Evolutionary conservation across 2,797 vertebrate genomes (phyloP).

Genomic region (Australoheros facetus): DNA sequence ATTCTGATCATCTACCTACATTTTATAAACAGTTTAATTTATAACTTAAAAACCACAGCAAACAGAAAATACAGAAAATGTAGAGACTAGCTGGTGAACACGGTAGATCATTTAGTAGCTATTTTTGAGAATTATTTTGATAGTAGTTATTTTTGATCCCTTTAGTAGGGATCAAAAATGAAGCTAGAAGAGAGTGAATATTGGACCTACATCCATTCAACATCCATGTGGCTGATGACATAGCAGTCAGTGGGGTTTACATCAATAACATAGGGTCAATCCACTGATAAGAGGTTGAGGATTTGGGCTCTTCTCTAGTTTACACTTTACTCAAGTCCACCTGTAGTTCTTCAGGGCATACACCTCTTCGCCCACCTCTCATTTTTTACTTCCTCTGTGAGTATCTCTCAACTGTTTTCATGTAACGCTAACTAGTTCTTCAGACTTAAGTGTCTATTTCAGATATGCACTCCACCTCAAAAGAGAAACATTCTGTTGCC

Average conservation of each 20-base stretch:
- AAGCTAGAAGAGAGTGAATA: background rate
- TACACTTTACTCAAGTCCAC: background rate
- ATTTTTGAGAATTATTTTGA: no score
- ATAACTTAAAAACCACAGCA: no score
- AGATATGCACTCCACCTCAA: background rate
- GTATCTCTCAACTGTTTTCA: background rate
- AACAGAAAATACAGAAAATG: no score
- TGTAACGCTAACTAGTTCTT: background rate
- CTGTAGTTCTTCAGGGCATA: background rate
- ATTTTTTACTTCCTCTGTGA: background rate
- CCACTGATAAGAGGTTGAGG: background rate
- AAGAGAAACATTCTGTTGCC: background rate
- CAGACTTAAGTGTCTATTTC: background rate
- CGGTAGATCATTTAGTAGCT: no score
- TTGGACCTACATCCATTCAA: background rate
- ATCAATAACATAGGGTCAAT: background rate
- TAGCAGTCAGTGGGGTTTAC: background rate
- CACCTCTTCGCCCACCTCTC: background rate
- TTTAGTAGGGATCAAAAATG: no score
- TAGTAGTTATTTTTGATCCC: no score
- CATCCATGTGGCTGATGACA: background rate
- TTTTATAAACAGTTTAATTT: no score
- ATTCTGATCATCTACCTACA: no score
- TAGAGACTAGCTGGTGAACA: no score
- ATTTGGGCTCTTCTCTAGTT: background rate